Base-by-base conservation (phyloP, 2,797 vertebrate species). In the Artibeus lituratus region DNA sequence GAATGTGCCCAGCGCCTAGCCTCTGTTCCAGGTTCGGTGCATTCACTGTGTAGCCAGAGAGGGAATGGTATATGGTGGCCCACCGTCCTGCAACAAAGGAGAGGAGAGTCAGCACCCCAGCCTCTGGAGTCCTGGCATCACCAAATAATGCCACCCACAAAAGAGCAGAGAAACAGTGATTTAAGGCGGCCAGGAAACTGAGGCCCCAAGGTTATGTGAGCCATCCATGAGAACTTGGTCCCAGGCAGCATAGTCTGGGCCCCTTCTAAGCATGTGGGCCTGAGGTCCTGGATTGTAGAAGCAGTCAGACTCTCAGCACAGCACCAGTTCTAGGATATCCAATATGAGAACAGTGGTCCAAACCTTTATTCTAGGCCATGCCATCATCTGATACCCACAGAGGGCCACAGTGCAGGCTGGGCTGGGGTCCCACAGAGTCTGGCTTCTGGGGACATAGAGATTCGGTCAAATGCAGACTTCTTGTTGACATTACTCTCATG, bases 381-480 rank as follows among this genome's bases (percentile, higher is more conserved):
- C 99, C 98, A 96, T 99, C 99, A 86, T 99, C 99, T 93, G 99
- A 99, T 95, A 99, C 98, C 47, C 98, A 98, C 83, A 99, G 99
- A 97, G 98, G 98, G 90, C 99, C 98, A 65, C 99, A 99, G 69
- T 99, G 98, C 92, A 99, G 94, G 95, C 98, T 99, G 98, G 98
- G 99, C 74, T 99, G 99, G 76, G 97, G 97, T 0, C 98, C 98
- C 51, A 98, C 94, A 85, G 99, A 97, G 2, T 95, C 97, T 96
- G 98, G 99, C 96, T 99, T 99, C 99, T 99, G 72, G 57, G 65
- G 47, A 53, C 59, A 65, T 35, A 85, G 88, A 92, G n/a, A 70
- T 49, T 18, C 70, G 53, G 53, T 76, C 51, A 85, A 21, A 19
- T 18, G 21, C 19, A n/a, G n/a, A 26, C 69, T 90, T 26, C 14